Conservation (phyloP, 2,888 invertebrate genomes). For the Amblyteles armatorius region DNA sequence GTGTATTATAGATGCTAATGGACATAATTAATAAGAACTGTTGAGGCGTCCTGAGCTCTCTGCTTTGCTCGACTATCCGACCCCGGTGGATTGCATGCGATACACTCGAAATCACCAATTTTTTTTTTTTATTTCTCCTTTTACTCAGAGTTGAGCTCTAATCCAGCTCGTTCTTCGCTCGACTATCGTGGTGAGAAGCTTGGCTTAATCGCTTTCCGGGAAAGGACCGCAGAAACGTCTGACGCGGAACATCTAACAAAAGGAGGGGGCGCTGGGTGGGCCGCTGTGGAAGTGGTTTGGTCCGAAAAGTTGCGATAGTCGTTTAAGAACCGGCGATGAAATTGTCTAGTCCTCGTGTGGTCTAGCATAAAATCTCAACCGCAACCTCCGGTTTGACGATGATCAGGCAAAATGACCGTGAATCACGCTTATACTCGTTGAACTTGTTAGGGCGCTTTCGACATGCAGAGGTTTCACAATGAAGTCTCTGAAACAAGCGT, state of each 20-base stretch:
- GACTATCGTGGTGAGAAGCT: conserved; percentile 51
- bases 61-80: conserved; percentile 17
- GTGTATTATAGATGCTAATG: conserved; percentile 68
- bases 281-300: conserved; percentile 42
- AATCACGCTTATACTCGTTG: background rate
- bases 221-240: conserved; percentile 64
- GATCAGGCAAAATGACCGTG: background rate
- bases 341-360: background rate
- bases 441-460: background rate
- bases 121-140: conserved; percentile 19
- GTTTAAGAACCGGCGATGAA: conserved; percentile 21
- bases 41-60: conserved; percentile 59
- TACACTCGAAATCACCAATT: conserved; percentile 39
- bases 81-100: conserved; percentile 34
- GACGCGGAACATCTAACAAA: conserved; percentile 42
- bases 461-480: no score
- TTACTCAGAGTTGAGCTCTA: conserved; percentile 57
- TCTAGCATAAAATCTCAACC: background rate
- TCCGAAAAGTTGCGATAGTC: conserved; percentile 45
- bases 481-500: no score
- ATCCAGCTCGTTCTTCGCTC: conserved; percentile 61
- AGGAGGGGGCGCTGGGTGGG: conserved; percentile 34
- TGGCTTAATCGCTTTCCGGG: conserved; percentile 71
- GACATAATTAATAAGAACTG: conserved; percentile 66
- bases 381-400: background rate